phyloP scores from a whole-genome alignment of 2,888 invertebrate genomes.

The Caenorhabditis sp. region DNA sequence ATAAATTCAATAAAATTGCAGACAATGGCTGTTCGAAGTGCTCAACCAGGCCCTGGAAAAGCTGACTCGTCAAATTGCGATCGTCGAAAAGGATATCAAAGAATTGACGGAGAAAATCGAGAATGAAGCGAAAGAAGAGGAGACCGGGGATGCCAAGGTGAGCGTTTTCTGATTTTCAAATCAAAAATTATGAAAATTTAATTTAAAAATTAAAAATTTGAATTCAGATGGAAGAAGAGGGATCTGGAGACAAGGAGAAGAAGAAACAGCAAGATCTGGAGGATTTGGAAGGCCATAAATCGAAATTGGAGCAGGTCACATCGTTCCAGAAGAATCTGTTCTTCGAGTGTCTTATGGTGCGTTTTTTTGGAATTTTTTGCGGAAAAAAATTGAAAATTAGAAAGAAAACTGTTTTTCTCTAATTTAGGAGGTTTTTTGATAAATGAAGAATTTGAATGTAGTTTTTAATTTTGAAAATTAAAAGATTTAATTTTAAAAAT shows the following conservation, averaged over 20 bases:
- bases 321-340: conserved; percentile 76
- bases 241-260: conserved; percentile 22
- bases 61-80: conserved; percentile 87
- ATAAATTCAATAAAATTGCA: conserved; percentile 84
- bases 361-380: conserved; percentile 41
- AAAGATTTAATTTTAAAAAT: no score
- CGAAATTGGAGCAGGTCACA: conserved; percentile 63
- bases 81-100: conserved; percentile 64
- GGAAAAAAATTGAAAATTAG: conserved; percentile 3
- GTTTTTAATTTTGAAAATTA: not conserved
- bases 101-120: conserved; percentile 61
- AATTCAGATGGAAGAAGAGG: conserved; percentile 56
- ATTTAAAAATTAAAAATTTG: not conserved
- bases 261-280: conserved; percentile 46
- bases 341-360: conserved; percentile 77
- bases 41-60: conserved; percentile 95
- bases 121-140: conserved; percentile 25
- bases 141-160: conserved; percentile 29
- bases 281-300: conserved; percentile 53
- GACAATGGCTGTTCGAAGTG: conserved; percentile 96
- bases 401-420: not conserved
- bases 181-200: no score
- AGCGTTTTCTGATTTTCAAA: no score
- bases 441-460: no score
- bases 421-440: no score